These are phyloP conservation scores for Xestoiulus laeticollis DNA, from an alignment of 2,888 invertebrate genomes.

Conservation along the genomic window DNA sequence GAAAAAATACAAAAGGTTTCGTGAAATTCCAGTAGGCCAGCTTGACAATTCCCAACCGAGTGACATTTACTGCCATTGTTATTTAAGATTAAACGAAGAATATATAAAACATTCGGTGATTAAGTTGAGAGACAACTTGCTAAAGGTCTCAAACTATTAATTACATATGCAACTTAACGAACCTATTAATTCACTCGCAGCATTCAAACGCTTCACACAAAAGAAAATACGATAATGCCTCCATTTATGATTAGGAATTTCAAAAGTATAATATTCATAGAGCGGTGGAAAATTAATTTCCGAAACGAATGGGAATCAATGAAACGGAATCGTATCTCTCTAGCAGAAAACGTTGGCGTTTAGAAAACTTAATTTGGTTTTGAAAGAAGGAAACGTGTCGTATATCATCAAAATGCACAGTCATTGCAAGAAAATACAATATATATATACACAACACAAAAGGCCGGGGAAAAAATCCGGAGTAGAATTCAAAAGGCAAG, in stretches of 20 bases:
- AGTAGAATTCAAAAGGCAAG: too few relatives aligned
- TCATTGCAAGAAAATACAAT: too few relatives aligned
- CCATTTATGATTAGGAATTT: neutral
- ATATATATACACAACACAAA: too few relatives aligned
- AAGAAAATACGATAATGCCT: neutral
- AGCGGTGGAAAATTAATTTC: neutral
- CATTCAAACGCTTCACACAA: neutral
- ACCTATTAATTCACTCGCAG: neutral
- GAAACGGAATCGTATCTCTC: neutral
- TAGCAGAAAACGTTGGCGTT: neutral
- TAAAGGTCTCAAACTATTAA: slow-evolving; percentile 7
- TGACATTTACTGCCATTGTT: neutral
- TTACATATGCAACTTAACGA: slow-evolving; percentile 29
- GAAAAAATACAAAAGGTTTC: slow-evolving; percentile 2
- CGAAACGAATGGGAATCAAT: neutral
- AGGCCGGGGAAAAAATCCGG: too few relatives aligned
- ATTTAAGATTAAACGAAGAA: neutral
- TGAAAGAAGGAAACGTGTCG: neutral
- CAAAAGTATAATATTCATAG: neutral
- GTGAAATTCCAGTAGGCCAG: slow-evolving; percentile 12
- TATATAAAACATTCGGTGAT: neutral
- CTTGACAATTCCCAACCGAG: neutral
- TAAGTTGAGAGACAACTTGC: neutral
- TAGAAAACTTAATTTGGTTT: neutral
- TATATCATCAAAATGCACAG: neutral